Conservation (phyloP, 1,140 invertebrate genomes). For the Psilanteris sp. region DNA sequence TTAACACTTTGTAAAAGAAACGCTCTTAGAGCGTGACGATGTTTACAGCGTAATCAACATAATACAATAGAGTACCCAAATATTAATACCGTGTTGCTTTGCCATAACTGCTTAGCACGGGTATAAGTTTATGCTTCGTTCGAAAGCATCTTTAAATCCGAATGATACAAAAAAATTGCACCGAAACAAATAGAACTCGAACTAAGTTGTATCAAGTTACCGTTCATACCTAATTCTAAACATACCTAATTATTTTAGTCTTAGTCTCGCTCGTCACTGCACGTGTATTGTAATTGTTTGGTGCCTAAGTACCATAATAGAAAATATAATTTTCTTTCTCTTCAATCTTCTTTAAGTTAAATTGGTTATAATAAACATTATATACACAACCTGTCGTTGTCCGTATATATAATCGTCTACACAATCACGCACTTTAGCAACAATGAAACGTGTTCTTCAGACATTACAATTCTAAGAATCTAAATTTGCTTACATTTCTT, state of each 20-base stretch:
- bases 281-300: slow-evolving; percentile 47
- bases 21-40: too few species aligned
- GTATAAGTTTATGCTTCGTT: too few species aligned
- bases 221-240: slow-evolving; percentile 23
- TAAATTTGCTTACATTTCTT: too few species aligned
- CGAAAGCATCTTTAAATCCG: too few species aligned
- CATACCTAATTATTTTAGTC: slow-evolving; percentile 48
- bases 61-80: too few species aligned
- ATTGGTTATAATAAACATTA: slow-evolving; percentile 14
- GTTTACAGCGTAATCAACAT: too few species aligned
- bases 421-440: slow-evolving; percentile 3
- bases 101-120: too few species aligned
- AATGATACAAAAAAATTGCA: too few species aligned
- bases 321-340: slow-evolving; percentile 45
- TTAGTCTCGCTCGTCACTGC: slow-evolving; percentile 56
- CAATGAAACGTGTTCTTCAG: slow-evolving; percentile 5
- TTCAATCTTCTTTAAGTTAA: slow-evolving; percentile 17
- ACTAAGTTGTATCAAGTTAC: slow-evolving; percentile 34
- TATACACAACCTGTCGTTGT: slow-evolving; percentile 13
- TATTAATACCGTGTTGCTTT: too few species aligned
- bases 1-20: too few species aligned
- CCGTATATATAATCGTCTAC: slow-evolving; percentile 10
- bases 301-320: slow-evolving; percentile 41
- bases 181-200: slow-evolving; percentile 27
- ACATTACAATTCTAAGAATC: not conserved